These are phyloP conservation scores for Heterochromis multidens DNA, from an alignment of 2,113 vertebrate genomes.

Conservation along the genomic window DNA sequence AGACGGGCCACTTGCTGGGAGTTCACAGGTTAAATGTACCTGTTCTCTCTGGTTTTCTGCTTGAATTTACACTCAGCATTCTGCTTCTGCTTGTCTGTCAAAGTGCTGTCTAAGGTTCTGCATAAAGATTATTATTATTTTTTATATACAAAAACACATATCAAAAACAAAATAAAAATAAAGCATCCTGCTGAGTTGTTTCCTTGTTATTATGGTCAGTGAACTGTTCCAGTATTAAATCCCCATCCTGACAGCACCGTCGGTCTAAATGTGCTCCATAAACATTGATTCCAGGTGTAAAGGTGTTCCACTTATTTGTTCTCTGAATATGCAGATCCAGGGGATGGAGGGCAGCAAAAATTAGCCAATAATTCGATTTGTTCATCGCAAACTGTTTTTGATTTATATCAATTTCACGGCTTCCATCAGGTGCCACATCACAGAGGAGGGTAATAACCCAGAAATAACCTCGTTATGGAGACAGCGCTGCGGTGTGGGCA, in stretches of 20 bases:
- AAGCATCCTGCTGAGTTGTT: neutral
- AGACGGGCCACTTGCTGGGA: neutral
- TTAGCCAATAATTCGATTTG: slow-evolving; percentile 80
- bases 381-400: slow-evolving; percentile 86
- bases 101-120: neutral
- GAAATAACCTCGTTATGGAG: slow-evolving; percentile 99
- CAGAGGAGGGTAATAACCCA: slow-evolving; percentile 98
- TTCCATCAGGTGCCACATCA: slow-evolving; percentile 94
- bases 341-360: slow-evolving; percentile 40
- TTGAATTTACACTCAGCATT: too few relatives aligned
- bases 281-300: neutral
- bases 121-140: neutral
- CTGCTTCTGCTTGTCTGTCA: neutral
- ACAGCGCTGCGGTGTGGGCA: slow-evolving; percentile 95
- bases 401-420: slow-evolving; percentile 97
- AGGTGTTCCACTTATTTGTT: neutral
- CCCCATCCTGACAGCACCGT: neutral
- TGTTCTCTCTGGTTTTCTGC: too few relatives aligned
- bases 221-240: neutral
- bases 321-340: slow-evolving; percentile 44
- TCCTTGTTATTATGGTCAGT: neutral
- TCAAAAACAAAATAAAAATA: neutral
- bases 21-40: neutral
- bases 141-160: neutral
- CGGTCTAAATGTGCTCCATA: neutral